These are phyloP conservation scores for Dynastes grantii DNA, from an alignment of 2,888 invertebrate species.

Conservation along the genomic window DNA sequence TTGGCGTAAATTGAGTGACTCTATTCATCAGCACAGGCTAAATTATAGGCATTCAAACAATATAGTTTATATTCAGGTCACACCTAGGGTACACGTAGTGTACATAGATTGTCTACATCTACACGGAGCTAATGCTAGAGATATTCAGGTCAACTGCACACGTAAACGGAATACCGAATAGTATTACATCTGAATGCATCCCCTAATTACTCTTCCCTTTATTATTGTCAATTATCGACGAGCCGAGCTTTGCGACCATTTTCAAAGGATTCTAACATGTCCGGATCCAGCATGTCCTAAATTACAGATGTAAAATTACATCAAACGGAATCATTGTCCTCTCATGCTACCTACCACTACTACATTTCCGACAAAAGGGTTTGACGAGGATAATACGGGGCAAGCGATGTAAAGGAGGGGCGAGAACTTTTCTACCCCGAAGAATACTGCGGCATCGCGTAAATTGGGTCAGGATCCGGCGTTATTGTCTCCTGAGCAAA, in stretches of 20 bases:
- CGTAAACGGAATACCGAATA: conserved; percentile 25
- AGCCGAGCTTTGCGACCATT: neutral
- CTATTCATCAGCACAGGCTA: neutral
- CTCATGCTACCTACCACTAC: neutral
- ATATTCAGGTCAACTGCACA: conserved; percentile 26
- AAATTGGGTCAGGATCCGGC: conserved; percentile 39
- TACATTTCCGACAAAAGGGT: conserved; percentile 6
- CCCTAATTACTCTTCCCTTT: conserved; percentile 30
- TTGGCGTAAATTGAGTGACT: neutral
- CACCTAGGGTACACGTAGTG: neutral
- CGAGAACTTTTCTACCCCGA: conserved; percentile 24
- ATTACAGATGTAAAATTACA: conserved; percentile 39
- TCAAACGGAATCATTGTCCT: conserved; percentile 35
- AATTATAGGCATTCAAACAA: neutral
- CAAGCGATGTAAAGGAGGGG: too few relatives aligned
- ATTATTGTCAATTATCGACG: conserved; percentile 42
- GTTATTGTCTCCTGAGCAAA: conserved; percentile 28
- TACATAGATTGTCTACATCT: neutral
- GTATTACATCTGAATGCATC: conserved; percentile 20
- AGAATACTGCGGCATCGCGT: conserved; percentile 12
- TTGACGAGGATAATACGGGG: neutral
- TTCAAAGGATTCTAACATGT: conserved; percentile 7
- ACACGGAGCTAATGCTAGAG: neutral
- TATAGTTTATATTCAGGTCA: conserved; percentile 14
- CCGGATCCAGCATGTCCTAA: conserved; percentile 10